phyloP scores from a whole-genome alignment of 2,888 invertebrate species.

The Suillia variegata region DNA sequence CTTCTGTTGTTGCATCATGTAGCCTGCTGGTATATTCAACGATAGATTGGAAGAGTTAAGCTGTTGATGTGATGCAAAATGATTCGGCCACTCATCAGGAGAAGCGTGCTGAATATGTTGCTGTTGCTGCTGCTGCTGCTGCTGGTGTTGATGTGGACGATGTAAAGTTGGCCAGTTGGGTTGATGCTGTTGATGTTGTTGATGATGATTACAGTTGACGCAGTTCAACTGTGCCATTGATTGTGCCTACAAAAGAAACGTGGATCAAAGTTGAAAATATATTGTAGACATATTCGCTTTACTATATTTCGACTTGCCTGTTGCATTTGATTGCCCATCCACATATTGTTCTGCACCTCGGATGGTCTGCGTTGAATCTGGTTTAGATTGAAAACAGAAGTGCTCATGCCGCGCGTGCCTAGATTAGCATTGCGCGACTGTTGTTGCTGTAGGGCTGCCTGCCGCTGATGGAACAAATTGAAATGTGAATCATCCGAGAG shows the following conservation, averaged over 20 bases:
- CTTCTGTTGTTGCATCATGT: slow-evolving; percentile 49
- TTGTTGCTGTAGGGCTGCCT: too few relatives aligned
- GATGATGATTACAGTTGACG: slow-evolving; percentile 63
- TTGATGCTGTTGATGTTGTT: slow-evolving; percentile 30
- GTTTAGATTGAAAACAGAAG: slow-evolving; percentile 66
- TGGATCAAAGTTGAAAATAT: too few relatives aligned
- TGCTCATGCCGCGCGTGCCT: slow-evolving; percentile 56
- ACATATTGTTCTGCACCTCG: slow-evolving; percentile 39
- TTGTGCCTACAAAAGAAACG: slow-evolving; percentile 65
- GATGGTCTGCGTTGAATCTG: slow-evolving; percentile 46
- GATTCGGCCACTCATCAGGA: slow-evolving; percentile 50
- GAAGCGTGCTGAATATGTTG: slow-evolving; percentile 25
- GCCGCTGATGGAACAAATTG: slow-evolving; percentile 41
- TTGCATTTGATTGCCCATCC: slow-evolving; percentile 62
- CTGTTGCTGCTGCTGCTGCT: slow-evolving; percentile 34
- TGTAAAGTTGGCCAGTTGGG: slow-evolving; percentile 54
- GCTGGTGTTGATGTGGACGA: slow-evolving; percentile 45
- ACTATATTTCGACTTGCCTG: too few relatives aligned
- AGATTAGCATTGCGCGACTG: slow-evolving; percentile 31
- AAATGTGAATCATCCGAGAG: slow-evolving; percentile 55
- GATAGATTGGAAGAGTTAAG: slow-evolving; percentile 66
- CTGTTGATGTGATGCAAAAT: slow-evolving; percentile 50
- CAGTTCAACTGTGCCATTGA: slow-evolving; percentile 74
- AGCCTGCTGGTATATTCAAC: slow-evolving; percentile 62
- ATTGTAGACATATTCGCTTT: too few relatives aligned